phyloP scores from a whole-genome alignment of 2,113 vertebrate genomes.

The Sterna hirundo region DNA sequence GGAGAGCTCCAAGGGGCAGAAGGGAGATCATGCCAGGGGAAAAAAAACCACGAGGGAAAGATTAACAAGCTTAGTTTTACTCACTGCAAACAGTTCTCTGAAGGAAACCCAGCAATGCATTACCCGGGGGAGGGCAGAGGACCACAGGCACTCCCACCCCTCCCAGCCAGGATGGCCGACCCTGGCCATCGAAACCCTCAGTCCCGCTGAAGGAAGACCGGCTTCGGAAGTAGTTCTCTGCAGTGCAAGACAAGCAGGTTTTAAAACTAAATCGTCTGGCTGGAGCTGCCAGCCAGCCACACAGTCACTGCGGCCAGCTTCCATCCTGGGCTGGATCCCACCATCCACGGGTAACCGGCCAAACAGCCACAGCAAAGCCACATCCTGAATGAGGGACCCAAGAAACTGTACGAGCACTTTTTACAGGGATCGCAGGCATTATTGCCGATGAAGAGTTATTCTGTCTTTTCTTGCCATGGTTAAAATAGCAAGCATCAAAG shows the following conservation, averaged over 20 bases:
- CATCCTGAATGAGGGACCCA: background rate
- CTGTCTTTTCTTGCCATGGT: background rate
- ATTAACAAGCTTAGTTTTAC: background rate
- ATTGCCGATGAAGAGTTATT: background rate
- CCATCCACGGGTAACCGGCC: fast-evolving
- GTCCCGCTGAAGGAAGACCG: background rate
- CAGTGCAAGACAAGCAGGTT: background rate
- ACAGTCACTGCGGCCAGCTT: background rate
- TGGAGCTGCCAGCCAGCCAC: background rate
- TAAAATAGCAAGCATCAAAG: slow-evolving; percentile 35
- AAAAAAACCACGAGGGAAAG: background rate
- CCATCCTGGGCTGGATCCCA: background rate
- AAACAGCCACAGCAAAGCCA: background rate
- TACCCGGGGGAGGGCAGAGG: background rate
- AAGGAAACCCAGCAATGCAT: background rate
- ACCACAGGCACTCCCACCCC: background rate
- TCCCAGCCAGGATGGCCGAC: background rate
- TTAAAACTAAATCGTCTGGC: background rate
- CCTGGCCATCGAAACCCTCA: background rate
- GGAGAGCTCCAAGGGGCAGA: background rate
- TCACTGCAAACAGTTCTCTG: background rate
- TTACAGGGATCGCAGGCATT: background rate
- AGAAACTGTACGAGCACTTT: background rate
- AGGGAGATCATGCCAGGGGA: background rate
- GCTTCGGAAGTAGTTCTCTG: background rate